phyloP scores from a whole-genome alignment of 2,797 vertebrate genomes.

The Antrozous pallidus region DNA sequence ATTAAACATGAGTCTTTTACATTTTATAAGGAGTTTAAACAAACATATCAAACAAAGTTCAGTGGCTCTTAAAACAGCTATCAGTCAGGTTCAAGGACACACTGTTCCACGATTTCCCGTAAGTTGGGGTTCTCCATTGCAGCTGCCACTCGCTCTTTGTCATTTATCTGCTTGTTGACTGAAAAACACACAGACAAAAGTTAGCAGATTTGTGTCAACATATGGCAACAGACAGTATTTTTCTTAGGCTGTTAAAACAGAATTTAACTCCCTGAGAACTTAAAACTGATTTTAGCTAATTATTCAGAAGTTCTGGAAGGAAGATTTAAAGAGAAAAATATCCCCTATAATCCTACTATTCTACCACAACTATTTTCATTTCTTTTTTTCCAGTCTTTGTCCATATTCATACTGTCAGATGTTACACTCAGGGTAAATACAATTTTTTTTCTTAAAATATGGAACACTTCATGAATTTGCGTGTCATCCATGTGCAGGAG shows the following conservation, averaged over 20 bases:
- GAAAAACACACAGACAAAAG: slow-evolving; percentile 66
- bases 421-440: background rate
- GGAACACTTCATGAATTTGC: no score
- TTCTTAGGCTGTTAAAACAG: background rate
- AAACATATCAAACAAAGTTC: slow-evolving; percentile 49
- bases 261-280: slow-evolving; percentile 7
- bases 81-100: slow-evolving; percentile 91
- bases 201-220: background rate
- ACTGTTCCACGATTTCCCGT: slow-evolving; percentile 96
- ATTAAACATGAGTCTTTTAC: slow-evolving; percentile 65
- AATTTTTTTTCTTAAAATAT: slow-evolving; percentile 17
- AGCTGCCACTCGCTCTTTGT: slow-evolving; percentile 96
- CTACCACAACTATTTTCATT: background rate
- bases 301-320: background rate
- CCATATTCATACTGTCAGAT: background rate
- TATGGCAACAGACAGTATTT: background rate
- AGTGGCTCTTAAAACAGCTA: background rate
- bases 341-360: background rate
- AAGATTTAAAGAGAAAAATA: slow-evolving; percentile 27
- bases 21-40: slow-evolving; percentile 71
- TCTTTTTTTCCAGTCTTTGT: slow-evolving; percentile 1
- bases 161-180: slow-evolving; percentile 99
- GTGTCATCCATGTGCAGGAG: no score
- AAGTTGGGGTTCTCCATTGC: slow-evolving; percentile 98
- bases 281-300: background rate